Base-by-base conservation (phyloP, 2,888 invertebrate species). In the Monoplex corrugatus region DNA sequence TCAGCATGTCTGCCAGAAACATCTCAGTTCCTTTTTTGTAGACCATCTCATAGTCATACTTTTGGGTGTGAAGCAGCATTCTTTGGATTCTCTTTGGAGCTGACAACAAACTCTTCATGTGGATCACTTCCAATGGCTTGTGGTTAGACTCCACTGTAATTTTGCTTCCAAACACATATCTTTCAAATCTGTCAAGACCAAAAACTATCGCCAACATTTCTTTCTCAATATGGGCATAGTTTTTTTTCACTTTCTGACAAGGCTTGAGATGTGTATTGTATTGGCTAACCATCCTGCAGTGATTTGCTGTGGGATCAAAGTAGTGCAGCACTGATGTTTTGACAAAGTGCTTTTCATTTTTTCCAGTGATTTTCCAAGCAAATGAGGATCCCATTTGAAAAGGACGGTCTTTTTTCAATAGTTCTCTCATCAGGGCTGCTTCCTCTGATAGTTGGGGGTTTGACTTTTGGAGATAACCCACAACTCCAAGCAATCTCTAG, bases 201-300 rank as follows among this genome's bases (percentile, higher is more conserved):
- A 50, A 82, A 6, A 87, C 82, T 50, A 87, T 50, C 3, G 80
- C 82, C 75, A 87, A 40, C 82, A 87, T 87, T 35, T 87, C 82
- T 50, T 86, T 86, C 28, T 87, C 87, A 6, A 82, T 87, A 5
- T 82, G 43, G 19, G 63, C 63, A 50, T 57, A 82, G 35, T 28
- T 75, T 80, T 87, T 87, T n/a, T 50, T 78, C 78, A 45, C 78
- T 35, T 38, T 80, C 83, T 40, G 88, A 19, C 57, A 83, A 63
- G 0, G 82, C 50, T 57, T 68, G 32, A 23, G 88, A 88, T 35
- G 83, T 57, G 63, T 57, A 82, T 40, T 83, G 45, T 8, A 88
- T 43, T 8, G 82, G 83, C 43, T 88, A 43, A 32, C 82, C 88
- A 40, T 83, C 40, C 57, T 83, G 82, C 38, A 88, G 2, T 2